Conservation (phyloP, 2,113 vertebrate species). For the Panthera leo region DNA sequence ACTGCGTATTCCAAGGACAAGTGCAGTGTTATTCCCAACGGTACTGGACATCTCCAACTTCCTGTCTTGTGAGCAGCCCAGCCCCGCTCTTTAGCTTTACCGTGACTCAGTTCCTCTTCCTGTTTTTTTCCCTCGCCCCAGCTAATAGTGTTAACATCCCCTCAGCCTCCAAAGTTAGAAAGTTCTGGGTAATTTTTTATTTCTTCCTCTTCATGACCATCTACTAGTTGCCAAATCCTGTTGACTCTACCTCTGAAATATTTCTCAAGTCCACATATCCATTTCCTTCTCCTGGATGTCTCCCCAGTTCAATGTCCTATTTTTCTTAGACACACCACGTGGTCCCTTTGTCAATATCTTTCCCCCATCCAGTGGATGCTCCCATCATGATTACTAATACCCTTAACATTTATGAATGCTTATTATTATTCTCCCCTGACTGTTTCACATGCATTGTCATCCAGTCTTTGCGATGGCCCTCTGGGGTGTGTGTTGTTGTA, state of each 20-base stretch:
- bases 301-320: background rate
- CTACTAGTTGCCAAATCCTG: background rate
- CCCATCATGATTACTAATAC: background rate
- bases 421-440: background rate
- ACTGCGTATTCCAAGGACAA: fast-evolving
- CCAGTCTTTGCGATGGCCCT: background rate
- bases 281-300: background rate
- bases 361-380: background rate
- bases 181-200: background rate
- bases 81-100: background rate
- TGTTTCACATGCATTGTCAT: background rate
- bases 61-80: background rate
- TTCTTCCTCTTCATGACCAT: slow-evolving; percentile 52
- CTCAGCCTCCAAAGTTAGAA: slow-evolving; percentile 45
- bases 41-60: background rate
- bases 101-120: slow-evolving; percentile 59
- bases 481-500: background rate
- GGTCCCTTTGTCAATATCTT: background rate
- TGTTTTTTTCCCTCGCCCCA: background rate
- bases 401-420: background rate
- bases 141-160: slow-evolving; percentile 58
- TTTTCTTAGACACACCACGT: background rate
- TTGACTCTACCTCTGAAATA: background rate
- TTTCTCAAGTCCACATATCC: background rate
- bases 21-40: background rate